Evolutionary conservation across 1,140 invertebrate genomes (phyloP).

Genomic region (Halesus radiatus): DNA sequence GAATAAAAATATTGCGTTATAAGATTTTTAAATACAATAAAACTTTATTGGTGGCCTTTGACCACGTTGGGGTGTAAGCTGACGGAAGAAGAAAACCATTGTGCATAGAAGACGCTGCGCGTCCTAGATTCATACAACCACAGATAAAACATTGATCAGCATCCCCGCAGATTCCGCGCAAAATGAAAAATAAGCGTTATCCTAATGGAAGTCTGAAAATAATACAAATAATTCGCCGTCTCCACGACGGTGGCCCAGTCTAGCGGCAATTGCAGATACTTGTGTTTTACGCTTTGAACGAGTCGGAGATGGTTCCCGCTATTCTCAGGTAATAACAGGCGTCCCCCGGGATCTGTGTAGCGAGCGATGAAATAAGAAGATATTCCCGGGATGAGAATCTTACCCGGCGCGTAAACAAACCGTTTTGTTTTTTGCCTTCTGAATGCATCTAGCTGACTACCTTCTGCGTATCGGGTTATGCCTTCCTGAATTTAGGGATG

Average conservation of each 20-base stretch:
- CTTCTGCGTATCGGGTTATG: neutral
- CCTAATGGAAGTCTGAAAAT: too few species aligned
- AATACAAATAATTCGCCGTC: neutral
- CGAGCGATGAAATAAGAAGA: slow-evolving; percentile 55
- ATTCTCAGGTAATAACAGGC: slow-evolving; percentile 41
- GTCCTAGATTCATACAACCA: too few species aligned
- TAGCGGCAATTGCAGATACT: slow-evolving; percentile 30
- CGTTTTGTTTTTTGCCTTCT: slow-evolving; percentile 7
- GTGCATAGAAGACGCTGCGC: too few species aligned
- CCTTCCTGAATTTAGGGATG: neutral
- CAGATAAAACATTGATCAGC: too few species aligned
- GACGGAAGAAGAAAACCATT: too few species aligned
- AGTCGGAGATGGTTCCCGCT: slow-evolving; percentile 28
- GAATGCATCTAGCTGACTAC: neutral
- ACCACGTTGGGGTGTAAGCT: too few species aligned
- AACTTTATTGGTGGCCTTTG: too few species aligned
- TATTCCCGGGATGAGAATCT: slow-evolving; percentile 50
- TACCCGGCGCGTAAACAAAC: slow-evolving; percentile 49
- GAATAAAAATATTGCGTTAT: too few species aligned
- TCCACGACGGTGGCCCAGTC: neutral
- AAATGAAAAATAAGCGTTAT: too few species aligned
- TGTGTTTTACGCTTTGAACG: slow-evolving; percentile 43
- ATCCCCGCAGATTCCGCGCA: too few species aligned
- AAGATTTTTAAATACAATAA: too few species aligned
- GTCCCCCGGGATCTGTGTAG: slow-evolving; percentile 46